Base-by-base conservation (phyloP, 1,140 invertebrate genomes). In the Drosophila sp. region DNA sequence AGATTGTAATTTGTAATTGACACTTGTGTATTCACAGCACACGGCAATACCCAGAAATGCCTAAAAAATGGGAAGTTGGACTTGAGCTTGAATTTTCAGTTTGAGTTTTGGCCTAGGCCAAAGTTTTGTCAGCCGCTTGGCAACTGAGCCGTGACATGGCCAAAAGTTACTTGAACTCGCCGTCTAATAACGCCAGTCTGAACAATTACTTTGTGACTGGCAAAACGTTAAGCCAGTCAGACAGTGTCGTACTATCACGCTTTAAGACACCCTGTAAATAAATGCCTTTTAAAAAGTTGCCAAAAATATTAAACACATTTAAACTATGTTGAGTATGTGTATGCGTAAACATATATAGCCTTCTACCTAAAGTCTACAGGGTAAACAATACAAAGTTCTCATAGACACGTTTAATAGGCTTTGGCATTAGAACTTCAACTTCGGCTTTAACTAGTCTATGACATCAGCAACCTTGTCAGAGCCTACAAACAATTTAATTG, bases 101-200 rank as follows among this genome's bases (percentile, higher is more conserved):
- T 21, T 21, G 21, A 21, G 14, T 40, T 14, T 62, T 9, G n/a
- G 25, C 61, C 18, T 8, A 14, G 45, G 36, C 36, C 32, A n/a
- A 48, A 29, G 27, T 50, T 51, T 40, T 18, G 7, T 40, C 50
- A 41, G 78, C 61, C 65, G 21, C 76, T 14, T 72, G 78, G 82
- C 78, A 81, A 87, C 81, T 87, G 78, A 84, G 78, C 82, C 75
- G 64, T 81, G 82, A 86, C 82, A 45, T 62, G 81, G 76, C 64
- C 81, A 80, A 77, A 84, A 81, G 71, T 78, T 65, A 72, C 59
- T 76, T 87, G 78, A 86, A 87, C 78, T 84, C 46, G 46, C 5
- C 46, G n/a, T 43, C 78, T 86, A 77, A 83, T 83, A 63, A 34
- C n/a, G 45, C 54, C 61, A 64, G 27, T 21, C 51, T 38, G 54